Conservation (phyloP, 2,888 invertebrate species). For the Calameuta pallipes region DNA sequence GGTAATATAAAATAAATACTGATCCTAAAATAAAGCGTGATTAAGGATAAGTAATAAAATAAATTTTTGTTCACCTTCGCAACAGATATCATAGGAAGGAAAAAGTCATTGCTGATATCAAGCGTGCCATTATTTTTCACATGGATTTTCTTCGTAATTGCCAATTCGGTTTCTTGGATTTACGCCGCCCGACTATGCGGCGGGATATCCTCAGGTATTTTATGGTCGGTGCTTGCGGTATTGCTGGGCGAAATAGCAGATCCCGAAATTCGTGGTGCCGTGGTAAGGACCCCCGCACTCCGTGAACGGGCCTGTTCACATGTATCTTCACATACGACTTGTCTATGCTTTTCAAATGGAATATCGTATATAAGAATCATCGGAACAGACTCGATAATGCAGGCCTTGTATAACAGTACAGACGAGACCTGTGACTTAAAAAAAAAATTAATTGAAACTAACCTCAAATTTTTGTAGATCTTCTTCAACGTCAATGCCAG, state of each 20-base stretch:
- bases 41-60: background rate
- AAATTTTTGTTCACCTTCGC: background rate
- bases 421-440: background rate
- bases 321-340: too few relatives aligned
- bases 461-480: conserved; percentile 43
- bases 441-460: background rate
- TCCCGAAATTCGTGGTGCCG: conserved; percentile 58
- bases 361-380: too few relatives aligned
- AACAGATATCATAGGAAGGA: conserved; percentile 54
- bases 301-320: too few relatives aligned
- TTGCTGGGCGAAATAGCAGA: conserved; percentile 60
- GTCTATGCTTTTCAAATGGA: too few relatives aligned
- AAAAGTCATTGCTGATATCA: conserved; percentile 48
- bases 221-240: conserved; percentile 54
- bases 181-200: conserved; percentile 50
- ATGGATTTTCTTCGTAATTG: conserved; percentile 54
- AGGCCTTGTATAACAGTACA: background rate
- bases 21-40: background rate
- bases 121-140: conserved; percentile 48
- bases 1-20: background rate
- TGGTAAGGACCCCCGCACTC: conserved; percentile 44
- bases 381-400: too few relatives aligned
- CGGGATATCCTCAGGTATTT: conserved; percentile 56
- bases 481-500: conserved; percentile 53
- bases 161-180: conserved; percentile 54